phyloP scores from a whole-genome alignment of 1,140 invertebrate genomes.

The Sitobion miscanthi region DNA sequence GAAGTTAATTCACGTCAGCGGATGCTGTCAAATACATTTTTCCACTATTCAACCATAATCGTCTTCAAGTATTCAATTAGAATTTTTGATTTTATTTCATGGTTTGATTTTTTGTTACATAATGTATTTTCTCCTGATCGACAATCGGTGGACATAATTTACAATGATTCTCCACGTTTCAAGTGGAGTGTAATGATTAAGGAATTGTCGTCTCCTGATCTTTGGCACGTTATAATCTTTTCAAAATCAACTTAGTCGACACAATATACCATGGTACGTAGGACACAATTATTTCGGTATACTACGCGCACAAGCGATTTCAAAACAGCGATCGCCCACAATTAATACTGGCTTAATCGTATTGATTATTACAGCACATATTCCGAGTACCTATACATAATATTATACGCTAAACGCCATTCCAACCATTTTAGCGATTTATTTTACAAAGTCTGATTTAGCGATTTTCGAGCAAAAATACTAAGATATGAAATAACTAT shows the following conservation, averaged over 20 bases:
- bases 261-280: background rate
- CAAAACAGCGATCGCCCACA: background rate
- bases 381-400: too few relatives aligned
- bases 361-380: too few relatives aligned
- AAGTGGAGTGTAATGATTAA: background rate
- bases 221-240: background rate
- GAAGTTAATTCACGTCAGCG: too few relatives aligned
- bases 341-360: background rate
- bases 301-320: background rate
- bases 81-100: background rate
- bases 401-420: background rate
- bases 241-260: background rate
- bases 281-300: background rate
- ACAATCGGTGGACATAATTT: background rate
- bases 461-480: background rate
- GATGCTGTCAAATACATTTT: too few relatives aligned
- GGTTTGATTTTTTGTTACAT: background rate
- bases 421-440: background rate
- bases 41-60: too few relatives aligned
- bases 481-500: background rate
- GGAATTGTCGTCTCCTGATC: background rate
- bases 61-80: too few relatives aligned
- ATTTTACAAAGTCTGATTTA: background rate
- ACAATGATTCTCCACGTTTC: background rate
- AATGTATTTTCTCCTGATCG: background rate